Percentiles rank a stretch among this genome's conserved stretches.
phyloP scores from a whole-genome alignment of 2,797 vertebrate species.

The Stomatorhinus walkeri region DNA sequence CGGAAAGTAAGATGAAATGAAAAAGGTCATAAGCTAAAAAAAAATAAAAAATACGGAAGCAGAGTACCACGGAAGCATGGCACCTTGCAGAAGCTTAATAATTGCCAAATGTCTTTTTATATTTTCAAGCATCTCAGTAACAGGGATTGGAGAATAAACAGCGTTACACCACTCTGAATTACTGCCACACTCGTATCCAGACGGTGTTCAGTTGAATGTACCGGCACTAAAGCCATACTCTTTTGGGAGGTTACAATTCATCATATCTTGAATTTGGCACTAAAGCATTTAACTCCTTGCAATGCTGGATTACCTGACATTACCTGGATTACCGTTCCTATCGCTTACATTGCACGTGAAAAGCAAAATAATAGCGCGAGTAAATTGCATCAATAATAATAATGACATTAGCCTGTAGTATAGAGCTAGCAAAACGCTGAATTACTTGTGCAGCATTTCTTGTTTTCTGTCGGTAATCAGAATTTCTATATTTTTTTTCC shows the following conservation, averaged over 20 bases:
- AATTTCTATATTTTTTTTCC: neutral
- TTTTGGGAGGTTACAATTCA: neutral
- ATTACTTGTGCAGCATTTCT: neutral
- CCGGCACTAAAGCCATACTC: neutral
- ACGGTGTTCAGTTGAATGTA: neutral
- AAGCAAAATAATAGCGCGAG: neutral
- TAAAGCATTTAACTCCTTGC: constrained; percentile 4
- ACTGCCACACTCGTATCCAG: neutral
- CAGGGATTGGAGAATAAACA: constrained; percentile 21
- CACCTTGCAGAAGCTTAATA: constrained; percentile 16
- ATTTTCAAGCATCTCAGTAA: constrained; percentile 29
- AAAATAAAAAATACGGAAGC: neutral
- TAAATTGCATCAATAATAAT: neutral
- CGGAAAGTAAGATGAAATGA: constrained; percentile 13
- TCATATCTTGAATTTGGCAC: neutral
- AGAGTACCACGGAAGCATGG: neutral
- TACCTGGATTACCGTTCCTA: neutral
- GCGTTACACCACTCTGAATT: neutral
- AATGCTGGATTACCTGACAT: neutral
- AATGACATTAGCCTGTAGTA: neutral
- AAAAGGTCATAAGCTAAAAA: constrained; percentile 10
- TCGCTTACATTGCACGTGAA: neutral
- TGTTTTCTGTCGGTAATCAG: neutral
- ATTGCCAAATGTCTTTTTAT: constrained; percentile 1
- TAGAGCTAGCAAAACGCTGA: neutral